phyloP scores from a whole-genome alignment of 2,888 invertebrate species.

The Epsilonema sp. region DNA sequence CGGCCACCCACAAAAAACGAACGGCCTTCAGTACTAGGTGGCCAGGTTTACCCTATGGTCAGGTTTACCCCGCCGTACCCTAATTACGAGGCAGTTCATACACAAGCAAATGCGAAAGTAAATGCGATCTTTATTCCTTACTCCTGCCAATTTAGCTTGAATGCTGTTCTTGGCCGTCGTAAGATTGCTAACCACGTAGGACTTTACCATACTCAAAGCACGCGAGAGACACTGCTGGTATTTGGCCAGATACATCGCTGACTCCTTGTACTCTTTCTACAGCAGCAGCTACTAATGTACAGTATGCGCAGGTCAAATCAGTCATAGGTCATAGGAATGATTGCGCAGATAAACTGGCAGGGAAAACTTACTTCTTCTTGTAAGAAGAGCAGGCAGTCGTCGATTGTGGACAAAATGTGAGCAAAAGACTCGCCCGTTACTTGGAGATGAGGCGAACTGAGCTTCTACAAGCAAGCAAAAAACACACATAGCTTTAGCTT shows the following conservation, averaged over 20 bases:
- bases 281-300: not conserved
- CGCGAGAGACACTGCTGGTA: constrained; percentile 50
- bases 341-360: too few relatives aligned
- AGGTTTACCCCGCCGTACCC: too few relatives aligned
- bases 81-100: too few relatives aligned
- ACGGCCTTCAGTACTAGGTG: too few relatives aligned
- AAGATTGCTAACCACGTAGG: constrained; percentile 54
- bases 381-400: constrained; percentile 31
- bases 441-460: constrained; percentile 13
- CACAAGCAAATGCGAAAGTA: too few relatives aligned
- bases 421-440: constrained; percentile 32
- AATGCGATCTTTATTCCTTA: too few relatives aligned
- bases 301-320: too few relatives aligned
- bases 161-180: constrained; percentile 57
- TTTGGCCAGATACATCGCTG: constrained; percentile 47
- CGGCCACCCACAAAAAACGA: too few relatives aligned
- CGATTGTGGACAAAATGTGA: constrained; percentile 30
- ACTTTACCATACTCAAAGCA: constrained; percentile 55
- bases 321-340: too few relatives aligned
- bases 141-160: constrained; percentile 15
- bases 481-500: too few relatives aligned
- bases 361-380: constrained; percentile 7
- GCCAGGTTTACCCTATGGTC: too few relatives aligned
- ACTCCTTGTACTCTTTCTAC: constrained; percentile 58
- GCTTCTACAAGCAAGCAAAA: constrained; percentile 2